phyloP scores from a whole-genome alignment of 2,888 invertebrate species.

The Tipula helvola region DNA sequence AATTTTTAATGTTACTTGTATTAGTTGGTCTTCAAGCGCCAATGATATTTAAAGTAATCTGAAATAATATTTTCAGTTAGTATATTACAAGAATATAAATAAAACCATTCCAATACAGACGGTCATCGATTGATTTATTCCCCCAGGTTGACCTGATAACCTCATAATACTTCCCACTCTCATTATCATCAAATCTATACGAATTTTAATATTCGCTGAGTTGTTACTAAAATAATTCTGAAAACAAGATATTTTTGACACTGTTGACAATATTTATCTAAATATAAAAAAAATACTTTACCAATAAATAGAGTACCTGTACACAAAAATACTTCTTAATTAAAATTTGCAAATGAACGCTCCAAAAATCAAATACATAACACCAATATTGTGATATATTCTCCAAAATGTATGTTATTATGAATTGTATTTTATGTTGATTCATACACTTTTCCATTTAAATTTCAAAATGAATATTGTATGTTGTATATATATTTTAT shows the following conservation, averaged over 20 bases:
- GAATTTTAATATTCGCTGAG: background rate
- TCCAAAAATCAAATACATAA: background rate
- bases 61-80: too few species aligned
- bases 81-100: too few species aligned
- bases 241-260: background rate
- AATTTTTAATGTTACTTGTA: too few species aligned
- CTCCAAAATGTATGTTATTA: background rate
- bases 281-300: background rate
- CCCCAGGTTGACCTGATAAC: background rate
- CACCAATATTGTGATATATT: background rate
- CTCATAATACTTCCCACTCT: background rate
- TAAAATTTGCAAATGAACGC: background rate
- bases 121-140: background rate
- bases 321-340: background rate
- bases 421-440: background rate
- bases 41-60: too few species aligned
- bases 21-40: too few species aligned
- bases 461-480: background rate
- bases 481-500: background rate
- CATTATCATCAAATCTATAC: background rate
- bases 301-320: background rate
- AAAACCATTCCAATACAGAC: too few species aligned
- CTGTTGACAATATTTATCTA: background rate
- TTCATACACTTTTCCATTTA: background rate
- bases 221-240: background rate